Evolutionary conservation across 2,113 vertebrate genomes (phyloP), one percentile per base, ranked within the genome.

Genomic region (Tachycineta bicolor): DNA sequence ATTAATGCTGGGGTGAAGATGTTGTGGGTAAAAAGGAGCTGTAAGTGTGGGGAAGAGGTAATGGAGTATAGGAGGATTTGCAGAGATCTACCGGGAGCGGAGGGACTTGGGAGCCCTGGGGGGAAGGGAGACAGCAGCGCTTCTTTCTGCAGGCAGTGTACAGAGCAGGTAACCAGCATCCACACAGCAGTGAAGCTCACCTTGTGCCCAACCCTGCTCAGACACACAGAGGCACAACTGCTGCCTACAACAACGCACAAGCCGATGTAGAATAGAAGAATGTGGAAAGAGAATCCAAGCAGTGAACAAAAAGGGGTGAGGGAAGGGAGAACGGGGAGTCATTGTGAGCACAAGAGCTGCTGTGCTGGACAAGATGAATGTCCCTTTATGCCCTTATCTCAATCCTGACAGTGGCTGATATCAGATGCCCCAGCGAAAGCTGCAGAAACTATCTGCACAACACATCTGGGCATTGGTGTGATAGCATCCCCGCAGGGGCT

Each of bases 371-470:
- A 70, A 74, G 55, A 69, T 11, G 53, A 80, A 77, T 24, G 11
- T 92, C 60, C 82, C 93, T 88, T 53, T 44, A 94, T 78, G 75
- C 68, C 50, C 50, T 92, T 96, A 93, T 90, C 93, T 95, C 85
- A 67, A 4, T 34, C n/a, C 60, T 76, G 52, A 41, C 75, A 78
- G 59, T 74, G 64, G 55, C 50, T 95, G 70, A 46, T 95, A 85
- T 90, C 82, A 92, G 95, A 96, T 93, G 59, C 31, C 83, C 23
- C 56, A 60, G 79, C 3, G 2, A 83, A 93, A 86, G 34, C 79
- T 74, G 55, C 47, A 74, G 67, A 94, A 93, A 47, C 55, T 59
- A 86, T 83, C 79, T 90, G 86, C 68, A 80, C 43, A 90, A 69
- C 60, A 41, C 75, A 78, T 92, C 67, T 86, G 75, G 71, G 59